These are phyloP conservation scores for Thecophora atra DNA, from an alignment of 2,888 invertebrate genomes.

Conservation along the genomic window DNA sequence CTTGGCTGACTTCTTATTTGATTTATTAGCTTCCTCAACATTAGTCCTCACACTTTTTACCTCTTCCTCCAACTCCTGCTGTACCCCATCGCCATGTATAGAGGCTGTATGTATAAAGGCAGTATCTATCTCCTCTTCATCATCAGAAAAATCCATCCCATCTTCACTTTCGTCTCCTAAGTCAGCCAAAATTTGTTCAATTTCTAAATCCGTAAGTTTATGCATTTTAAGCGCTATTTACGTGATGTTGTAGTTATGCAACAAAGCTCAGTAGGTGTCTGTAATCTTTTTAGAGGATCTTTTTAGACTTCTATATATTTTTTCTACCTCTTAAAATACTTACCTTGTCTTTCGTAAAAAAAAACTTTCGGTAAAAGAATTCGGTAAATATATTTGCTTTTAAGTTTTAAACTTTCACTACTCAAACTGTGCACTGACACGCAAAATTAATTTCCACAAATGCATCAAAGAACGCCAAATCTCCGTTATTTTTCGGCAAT, in stretches of 20 bases:
- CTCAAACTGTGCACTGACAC: background rate
- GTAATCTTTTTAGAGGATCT: background rate
- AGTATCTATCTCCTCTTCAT: no score
- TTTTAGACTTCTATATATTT: background rate
- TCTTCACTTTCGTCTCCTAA: no score
- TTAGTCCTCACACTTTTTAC: background rate
- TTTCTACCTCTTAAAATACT: background rate
- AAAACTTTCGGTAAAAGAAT: no score
- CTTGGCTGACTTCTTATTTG: background rate
- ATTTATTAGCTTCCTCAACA: background rate
- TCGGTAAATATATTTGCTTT: no score
- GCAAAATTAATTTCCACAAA: background rate
- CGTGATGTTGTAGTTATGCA: conserved; percentile 10
- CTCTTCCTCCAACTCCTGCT: no score
- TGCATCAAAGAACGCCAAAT: background rate
- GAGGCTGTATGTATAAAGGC: no score
- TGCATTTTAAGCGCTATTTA: background rate
- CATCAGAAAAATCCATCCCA: no score
- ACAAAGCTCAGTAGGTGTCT: conserved; percentile 9
- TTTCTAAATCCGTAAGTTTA: background rate
- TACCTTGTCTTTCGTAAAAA: background rate
- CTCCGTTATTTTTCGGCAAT: background rate
- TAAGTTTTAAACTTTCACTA: background rate
- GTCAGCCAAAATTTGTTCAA: background rate
- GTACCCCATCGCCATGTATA: no score